Evolutionary conservation across 2,888 invertebrate genomes (phyloP), one percentile per base, ranked within the genome.

Genomic region (Geophilus truncorum): DNA sequence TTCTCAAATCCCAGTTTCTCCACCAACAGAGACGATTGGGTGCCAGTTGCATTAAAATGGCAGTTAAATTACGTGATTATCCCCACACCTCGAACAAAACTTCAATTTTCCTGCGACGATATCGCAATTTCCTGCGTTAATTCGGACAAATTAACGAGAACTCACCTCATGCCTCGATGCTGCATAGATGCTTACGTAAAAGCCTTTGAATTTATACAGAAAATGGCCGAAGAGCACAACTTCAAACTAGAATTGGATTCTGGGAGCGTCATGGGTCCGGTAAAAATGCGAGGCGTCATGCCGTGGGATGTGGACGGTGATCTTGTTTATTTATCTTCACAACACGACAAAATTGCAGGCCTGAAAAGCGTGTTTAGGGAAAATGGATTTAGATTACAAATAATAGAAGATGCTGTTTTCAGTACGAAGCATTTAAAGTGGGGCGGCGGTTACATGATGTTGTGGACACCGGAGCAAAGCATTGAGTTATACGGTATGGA

Each of bases 201-300:
- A 25, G 83, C 84, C 0, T 83, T 85, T n/a, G 82, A 82, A 62
- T 81, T 85, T 3, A 82, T 85, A 80, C 82, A 82, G 21, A 79
- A 79, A 4, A 82, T 83, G 15, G 84, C 85, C 30, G 81, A 84
- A 18, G 81, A 84, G 15, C 32, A 82, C 3, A 83, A 83, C 6
- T 82, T 85, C 12, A 79, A 84, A 9, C 86, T 85, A 81, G 85
- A 86, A 80, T 81, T 86, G 10, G 85, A 85, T 62, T 84, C 85
- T 86, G 12, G 86, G 86, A 84, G 85, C 3, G 76, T 84, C 7
- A 82, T 86, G 10, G 86, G 86, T 84, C n/a, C n/a, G n/a, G n/a
- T n/a, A n/a, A n/a, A n/a, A n/a, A n/a, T n/a, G n/a, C n/a, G n/a
- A n/a, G n/a, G n/a, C n/a, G n/a, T n/a, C n/a, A n/a, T n/a, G n/a